Evolutionary conservation across 1,140 invertebrate species (phyloP).

Genomic region (Magallana gigas): DNA sequence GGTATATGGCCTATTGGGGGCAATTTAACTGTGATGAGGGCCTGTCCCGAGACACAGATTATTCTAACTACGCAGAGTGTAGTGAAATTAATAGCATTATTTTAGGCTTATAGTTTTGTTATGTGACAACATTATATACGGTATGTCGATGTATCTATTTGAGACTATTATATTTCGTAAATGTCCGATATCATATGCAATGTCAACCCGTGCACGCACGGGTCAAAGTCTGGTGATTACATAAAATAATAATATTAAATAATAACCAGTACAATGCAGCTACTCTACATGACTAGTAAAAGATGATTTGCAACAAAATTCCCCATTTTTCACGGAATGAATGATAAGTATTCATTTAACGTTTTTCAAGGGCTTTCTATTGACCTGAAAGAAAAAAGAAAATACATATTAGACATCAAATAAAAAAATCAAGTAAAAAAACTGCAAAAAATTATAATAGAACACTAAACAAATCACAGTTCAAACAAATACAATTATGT

Average conservation of each 20-base stretch:
- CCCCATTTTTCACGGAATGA: background rate
- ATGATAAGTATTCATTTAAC: background rate
- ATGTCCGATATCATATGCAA: too few relatives aligned
- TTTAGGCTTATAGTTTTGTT: too few relatives aligned
- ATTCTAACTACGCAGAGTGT: too few relatives aligned
- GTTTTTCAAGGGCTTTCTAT: slow-evolving; percentile 48
- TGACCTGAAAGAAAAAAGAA: slow-evolving; percentile 44
- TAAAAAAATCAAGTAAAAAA: background rate
- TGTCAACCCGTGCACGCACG: too few relatives aligned
- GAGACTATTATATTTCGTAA: too few relatives aligned
- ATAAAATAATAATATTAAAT: background rate
- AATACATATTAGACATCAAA: background rate
- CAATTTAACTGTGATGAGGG: too few relatives aligned
- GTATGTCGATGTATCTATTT: too few relatives aligned
- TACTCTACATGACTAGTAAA: slow-evolving; percentile 20
- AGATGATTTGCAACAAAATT: background rate
- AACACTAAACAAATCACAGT: background rate
- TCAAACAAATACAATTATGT: too few relatives aligned
- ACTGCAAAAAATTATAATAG: background rate
- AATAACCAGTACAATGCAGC: background rate
- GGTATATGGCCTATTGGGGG: too few relatives aligned
- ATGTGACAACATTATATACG: too few relatives aligned
- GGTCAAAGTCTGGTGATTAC: background rate
- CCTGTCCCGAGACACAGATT: too few relatives aligned
- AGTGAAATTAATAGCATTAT: too few relatives aligned